Base-by-base conservation (phyloP, 2,113 vertebrate species). In the Chloroceryle aenea region DNA sequence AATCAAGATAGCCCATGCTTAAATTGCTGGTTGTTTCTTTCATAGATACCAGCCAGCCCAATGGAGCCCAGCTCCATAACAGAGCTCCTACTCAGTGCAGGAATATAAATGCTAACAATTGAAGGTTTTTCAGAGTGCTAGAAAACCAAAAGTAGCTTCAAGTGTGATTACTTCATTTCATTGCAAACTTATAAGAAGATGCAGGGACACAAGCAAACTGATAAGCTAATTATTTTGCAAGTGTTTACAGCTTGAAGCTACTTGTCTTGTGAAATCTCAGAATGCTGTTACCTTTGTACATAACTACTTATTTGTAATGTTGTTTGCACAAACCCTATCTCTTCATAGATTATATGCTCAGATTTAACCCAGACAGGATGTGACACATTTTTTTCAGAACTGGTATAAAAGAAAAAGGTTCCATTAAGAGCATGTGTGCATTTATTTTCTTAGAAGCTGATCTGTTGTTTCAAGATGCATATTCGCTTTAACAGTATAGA, bases 81-180 rank as follows among this genome's bases (percentile, higher is more conserved):
- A 73, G 36, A 92, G 43, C 77, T 87, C 81, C 66, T 92, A 8
- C 36, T 80, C 53, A 14, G 1, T 40, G 81, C 40, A 68, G 81
- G 36, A 83, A 90, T 69, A 40, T 48, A 89, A 85, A 94, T 81
- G 94, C 68, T 87, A 95, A 76, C 47, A 61, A 53, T 79, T 61
- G 12, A 9, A 47, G 16, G 13, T 59, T 89, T 42, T 53, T 68
- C 19, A 23, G 66, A 56, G 36, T 32, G 40, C 36, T 47, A 21
- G 30, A 82, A 76, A 93, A 36, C 18, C 43, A 83, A 32, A 90
- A 72, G 58, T 9, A 82, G 45, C 45, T 42, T 43, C 68, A 87
- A 68, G 68, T 77, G 80, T 76, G 21, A 6, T 53, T 79, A 26
- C 22, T 76, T 85, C n/a, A 12, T 87, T 89, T 76, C 45, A 45